Evolutionary conservation across 2,797 vertebrate species (phyloP), one percentile per base, ranked within the genome.

Genomic region (Pygocentrus nattereri): DNA sequence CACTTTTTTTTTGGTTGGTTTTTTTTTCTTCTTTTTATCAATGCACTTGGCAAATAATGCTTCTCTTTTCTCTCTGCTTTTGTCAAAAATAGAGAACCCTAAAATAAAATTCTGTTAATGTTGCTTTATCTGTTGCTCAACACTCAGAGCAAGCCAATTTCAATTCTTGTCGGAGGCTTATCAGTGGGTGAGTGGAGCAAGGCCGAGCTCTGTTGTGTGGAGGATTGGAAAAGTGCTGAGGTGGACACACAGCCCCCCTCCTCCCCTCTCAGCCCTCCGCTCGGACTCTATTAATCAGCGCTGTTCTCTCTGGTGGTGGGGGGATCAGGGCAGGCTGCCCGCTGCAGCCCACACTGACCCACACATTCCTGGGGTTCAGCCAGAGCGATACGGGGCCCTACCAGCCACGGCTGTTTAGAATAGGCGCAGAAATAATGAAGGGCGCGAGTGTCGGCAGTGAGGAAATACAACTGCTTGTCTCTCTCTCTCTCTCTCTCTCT

Each of bases 201-300:
- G 73, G 72, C 80, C 65, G 81, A 83, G 82, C 86, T 86, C 88
- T 86, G 82, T 83, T 83, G 82, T 83, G 78, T 81, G 82, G 82
- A 91, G 92, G 93, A 94, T 94, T 94, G 93, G 92, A 93, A 94
- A 94, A 95, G 91, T 94, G 93, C 94, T 94, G 93, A 94, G 93
- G 92, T 94, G 81, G 91, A 93, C 93, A 94, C 76, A 73, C 81
- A 86, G 61, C 83, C 74, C 78, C 84, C 59, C 38, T 92, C 91
- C 91, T 94, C 62, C 83, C 83, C 25, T 41, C 83, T 79, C 84
- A 83, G 83, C 77, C 86, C 85, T 78, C 83, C 76, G 73, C 85
- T 75, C 79, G 74, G 80, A 81, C 71, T 88, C 85, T 86, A 92
- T 93, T 91, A 92, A 93, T 93, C 87, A 90, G 85, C 27, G 18